These are phyloP conservation scores for Odontocolon sp. DNA, from an alignment of 2,888 invertebrate species.

Conservation along the genomic window DNA sequence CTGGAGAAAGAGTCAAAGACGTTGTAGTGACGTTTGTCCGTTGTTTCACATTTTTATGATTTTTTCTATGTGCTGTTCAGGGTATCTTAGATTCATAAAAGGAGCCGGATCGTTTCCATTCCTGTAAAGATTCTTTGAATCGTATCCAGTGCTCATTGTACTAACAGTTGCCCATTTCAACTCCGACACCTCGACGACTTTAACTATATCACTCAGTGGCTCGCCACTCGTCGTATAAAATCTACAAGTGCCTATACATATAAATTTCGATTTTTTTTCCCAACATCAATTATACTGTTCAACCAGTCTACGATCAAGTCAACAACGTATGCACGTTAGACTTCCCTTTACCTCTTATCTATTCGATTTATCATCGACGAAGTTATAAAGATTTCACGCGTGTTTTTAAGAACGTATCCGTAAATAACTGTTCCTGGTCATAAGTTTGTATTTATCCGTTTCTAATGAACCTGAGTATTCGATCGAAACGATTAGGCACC, in stretches of 20 bases:
- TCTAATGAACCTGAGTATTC: slow-evolving; percentile 33
- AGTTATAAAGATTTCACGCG: neutral
- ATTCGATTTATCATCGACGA: neutral
- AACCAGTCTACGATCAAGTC: slow-evolving; percentile 32
- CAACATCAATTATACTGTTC: slow-evolving; percentile 40
- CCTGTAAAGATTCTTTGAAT: slow-evolving; percentile 61
- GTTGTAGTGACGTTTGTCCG: too few species aligned
- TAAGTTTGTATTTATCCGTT: slow-evolving; percentile 3
- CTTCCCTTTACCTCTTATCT: neutral
- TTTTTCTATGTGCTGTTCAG: too few species aligned
- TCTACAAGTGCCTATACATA: slow-evolving; percentile 62
- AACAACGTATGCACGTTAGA: neutral
- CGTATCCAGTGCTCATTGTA: slow-evolving; percentile 71
- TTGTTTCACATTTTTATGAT: too few species aligned
- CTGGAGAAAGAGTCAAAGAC: too few species aligned
- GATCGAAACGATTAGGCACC: slow-evolving; percentile 51
- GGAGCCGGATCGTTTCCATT: slow-evolving; percentile 66
- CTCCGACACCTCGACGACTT: slow-evolving; percentile 36
- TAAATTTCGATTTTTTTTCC: slow-evolving; percentile 42
- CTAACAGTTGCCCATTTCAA: slow-evolving; percentile 67
- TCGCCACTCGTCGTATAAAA: slow-evolving; percentile 69
- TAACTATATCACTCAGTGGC: slow-evolving; percentile 56
- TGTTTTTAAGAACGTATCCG: neutral
- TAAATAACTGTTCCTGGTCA: slow-evolving; percentile 1
- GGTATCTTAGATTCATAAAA: slow-evolving; percentile 66